Evolutionary conservation across 2,113 vertebrate species (phyloP), one percentile per base, ranked within the genome.

Genomic region (Phylloscopus trochiloides): DNA sequence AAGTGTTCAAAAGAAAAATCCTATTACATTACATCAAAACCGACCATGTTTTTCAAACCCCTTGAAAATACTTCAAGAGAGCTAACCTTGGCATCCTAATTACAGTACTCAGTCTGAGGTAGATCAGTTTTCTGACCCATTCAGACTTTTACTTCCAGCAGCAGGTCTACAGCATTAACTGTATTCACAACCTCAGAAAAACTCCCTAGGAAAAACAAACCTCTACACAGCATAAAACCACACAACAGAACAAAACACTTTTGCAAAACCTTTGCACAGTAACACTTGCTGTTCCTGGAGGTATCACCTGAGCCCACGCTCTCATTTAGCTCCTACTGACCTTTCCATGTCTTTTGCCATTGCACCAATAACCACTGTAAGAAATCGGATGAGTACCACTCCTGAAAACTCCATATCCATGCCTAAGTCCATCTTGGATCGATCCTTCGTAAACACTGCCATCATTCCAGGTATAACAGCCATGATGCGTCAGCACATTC

Each of bases 331-430:
- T 67, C 58, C 38, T 77, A 38, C 83, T 50, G 96, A 99, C 99
- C 98, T 98, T 98, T 48, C 99, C 99, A 2, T 99, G 98, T 45
- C 98, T 98, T 94, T 97, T 98, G 92, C 99, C 98, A 5, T 97
- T 95, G 81, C 92, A 84, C 99, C 99, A 99, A 61, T 98, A 96
- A 28, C 99, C 99, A 17, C 68, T n/a, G 90, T 99, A 99, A 38
- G 95, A 97, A 86, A 98, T 51, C 0, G 90, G 92, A 66, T 7
- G 81, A 28, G 88, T 91, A 75, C 97, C 87, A 43, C 98, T 98
- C 78, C 51, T 98, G 96, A 98, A 98, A 55, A 97, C 93, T 21
- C 99, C 99, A 22, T 93, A 97, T 29, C 99, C 99, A 4, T 99
- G 98, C 57, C 98, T 97, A 48, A 98, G 21, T 52, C 98, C 98